These are phyloP conservation scores for Andricus grossulariae DNA, from an alignment of 1,140 invertebrate species.

Conservation along the genomic window DNA sequence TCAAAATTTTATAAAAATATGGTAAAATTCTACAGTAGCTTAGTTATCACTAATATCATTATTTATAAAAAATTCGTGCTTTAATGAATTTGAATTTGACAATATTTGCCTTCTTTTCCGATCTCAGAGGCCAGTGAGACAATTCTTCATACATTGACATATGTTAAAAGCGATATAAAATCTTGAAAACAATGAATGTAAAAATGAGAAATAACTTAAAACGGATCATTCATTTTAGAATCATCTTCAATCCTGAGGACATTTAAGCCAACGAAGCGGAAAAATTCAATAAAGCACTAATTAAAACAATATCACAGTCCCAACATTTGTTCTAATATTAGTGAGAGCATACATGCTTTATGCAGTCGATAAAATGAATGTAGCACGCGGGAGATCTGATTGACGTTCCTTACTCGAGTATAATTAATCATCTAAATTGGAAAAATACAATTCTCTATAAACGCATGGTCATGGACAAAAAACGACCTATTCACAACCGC, in stretches of 20 bases:
- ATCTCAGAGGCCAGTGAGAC: neutral
- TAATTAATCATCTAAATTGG: slow-evolving; percentile 20
- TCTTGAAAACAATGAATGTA: neutral
- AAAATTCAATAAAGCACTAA: neutral
- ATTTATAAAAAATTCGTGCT: slow-evolving; percentile 30
- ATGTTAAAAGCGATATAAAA: neutral
- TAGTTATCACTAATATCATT: neutral
- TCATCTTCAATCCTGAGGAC: neutral
- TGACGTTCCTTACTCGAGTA: slow-evolving; percentile 11
- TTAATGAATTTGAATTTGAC: neutral
- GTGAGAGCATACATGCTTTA: neutral
- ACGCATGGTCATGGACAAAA: slow-evolving; percentile 13
- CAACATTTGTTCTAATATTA: neutral
- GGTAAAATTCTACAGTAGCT: slow-evolving; percentile 17
- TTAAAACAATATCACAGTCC: slow-evolving; percentile 24
- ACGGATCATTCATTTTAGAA: too few species aligned
- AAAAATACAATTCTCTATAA: slow-evolving; percentile 30
- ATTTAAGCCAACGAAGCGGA: neutral
- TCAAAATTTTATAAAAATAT: slow-evolving; percentile 28
- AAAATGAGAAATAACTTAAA: neutral
- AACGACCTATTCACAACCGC: slow-evolving; percentile 26
- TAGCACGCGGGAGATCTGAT: slow-evolving; percentile 19
- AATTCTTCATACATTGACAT: slow-evolving; percentile 1
- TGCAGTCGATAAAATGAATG: neutral
- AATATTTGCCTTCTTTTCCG: neutral